Evolutionary conservation across 2,113 vertebrate genomes (phyloP).

Genomic region (Campylomormyrus tamandua): DNA sequence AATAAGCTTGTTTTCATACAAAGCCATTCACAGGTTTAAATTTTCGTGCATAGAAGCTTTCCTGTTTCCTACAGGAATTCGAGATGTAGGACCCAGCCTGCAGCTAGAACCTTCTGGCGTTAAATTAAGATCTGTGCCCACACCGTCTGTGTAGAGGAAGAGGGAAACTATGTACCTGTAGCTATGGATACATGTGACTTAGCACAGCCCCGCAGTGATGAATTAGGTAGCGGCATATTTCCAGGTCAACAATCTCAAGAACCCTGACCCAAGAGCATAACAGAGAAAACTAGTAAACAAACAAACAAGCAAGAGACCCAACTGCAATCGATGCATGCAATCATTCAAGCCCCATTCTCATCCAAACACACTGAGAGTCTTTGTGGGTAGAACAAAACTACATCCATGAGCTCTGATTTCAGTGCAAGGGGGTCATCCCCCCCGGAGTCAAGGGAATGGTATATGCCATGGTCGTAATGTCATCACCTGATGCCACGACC

Average conservation of each 20-base stretch:
- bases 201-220: neutral
- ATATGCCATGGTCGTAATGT: neutral
- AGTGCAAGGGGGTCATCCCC: neutral
- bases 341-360: neutral
- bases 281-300: neutral
- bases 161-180: neutral
- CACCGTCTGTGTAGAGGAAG: neutral
- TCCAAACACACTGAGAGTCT: neutral
- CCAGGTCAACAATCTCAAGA: neutral
- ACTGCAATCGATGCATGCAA: neutral
- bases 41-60: neutral
- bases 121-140: neutral
- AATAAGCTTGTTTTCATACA: neutral
- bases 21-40: neutral
- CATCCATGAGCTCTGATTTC: neutral
- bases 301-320: neutral
- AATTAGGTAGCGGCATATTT: neutral
- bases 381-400: neutral
- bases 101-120: neutral
- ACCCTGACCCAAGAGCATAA: neutral
- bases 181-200: neutral
- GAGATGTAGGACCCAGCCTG: neutral
- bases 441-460: neutral
- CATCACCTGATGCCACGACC: slow-evolving; percentile 10
- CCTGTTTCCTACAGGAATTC: neutral